Evolutionary conservation across 2,113 vertebrate species (phyloP), one percentile per base, ranked within the genome.

Genomic region (Petroica traversi): DNA sequence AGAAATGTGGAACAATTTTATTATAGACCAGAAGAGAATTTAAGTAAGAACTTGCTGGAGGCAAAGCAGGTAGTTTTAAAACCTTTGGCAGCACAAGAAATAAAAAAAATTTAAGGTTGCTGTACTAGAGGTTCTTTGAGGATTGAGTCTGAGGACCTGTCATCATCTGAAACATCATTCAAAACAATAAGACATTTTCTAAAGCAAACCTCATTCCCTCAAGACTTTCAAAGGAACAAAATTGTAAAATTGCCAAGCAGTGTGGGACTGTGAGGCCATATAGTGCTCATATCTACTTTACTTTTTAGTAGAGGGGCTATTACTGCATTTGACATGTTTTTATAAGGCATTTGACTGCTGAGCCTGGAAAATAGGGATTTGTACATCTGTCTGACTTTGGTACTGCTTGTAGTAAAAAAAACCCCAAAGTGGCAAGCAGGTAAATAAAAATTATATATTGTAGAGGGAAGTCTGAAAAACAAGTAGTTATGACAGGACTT

Each of bases 371-470:
- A 13, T 18, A 36, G 23, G 40, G 9, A 31, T 78, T n/a, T 71
- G 5, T 58, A 28, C 22, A 2, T 80, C 4, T 43, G 19, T 93
- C 36, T 89, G 24, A 48, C 11, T 45, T 22, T 41, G 13, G 9
- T 83, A 43, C 31, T 73, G 9, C 36, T 76, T 57, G 19, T 58
- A 48, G 58, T 34, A 29, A 67, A 72, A 82, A 80, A 81, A 55
- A 6, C 0, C 2, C 5, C 7, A 2, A 66, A 63, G 19, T 43
- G 7, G 4, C 43, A 54, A 77, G 52, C 43, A 46, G 8, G n/a
- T 88, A 72, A 90, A 75, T 57, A 82, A 82, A 88, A 73, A 36
- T 34, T 4, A 13, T 40, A 6, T 11, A 6, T 11, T 64, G 24
- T 45, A 41, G 45, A 83, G 49, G 23, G 33, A 84, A 67, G 8